Percentiles rank a stretch among this genome's conserved stretches.
These are phyloP conservation scores for Drosophila paracracens DNA, from an alignment of 2,888 invertebrate species.

Conservation along the genomic window DNA sequence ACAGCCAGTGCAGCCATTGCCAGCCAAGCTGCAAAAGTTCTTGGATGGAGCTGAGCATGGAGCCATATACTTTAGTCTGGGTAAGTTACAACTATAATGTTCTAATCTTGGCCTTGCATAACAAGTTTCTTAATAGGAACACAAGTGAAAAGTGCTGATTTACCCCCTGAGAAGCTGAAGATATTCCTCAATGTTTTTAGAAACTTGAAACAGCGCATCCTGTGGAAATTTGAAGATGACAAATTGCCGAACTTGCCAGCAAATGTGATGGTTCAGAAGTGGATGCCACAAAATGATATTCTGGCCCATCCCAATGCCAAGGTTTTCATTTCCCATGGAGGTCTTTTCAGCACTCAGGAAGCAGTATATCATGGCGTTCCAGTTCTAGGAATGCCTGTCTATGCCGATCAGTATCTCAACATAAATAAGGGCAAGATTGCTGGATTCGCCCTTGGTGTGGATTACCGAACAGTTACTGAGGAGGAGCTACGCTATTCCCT, in stretches of 20 bases:
- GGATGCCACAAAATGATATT: constrained; percentile 86
- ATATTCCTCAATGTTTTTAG: constrained; percentile 83
- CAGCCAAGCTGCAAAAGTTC: constrained; percentile 80
- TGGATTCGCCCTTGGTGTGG: constrained; percentile 76
- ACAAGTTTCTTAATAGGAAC: constrained; percentile 74
- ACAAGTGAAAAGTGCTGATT: constrained; percentile 82
- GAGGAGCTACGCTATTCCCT: constrained; percentile 67
- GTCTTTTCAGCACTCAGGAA: constrained; percentile 83
- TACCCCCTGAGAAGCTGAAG: constrained; percentile 81
- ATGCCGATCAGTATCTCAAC: constrained; percentile 83
- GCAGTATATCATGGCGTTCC: constrained; percentile 83
- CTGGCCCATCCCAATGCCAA: constrained; percentile 84
- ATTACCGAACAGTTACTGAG: constrained; percentile 71
- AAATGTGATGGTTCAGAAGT: constrained; percentile 85
- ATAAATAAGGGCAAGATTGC: constrained; percentile 67
- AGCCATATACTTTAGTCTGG: constrained; percentile 83
- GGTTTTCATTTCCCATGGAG: constrained; percentile 85
- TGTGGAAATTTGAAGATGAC: constrained; percentile 85
- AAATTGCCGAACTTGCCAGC: constrained; percentile 77
- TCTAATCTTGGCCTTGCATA: not conserved
- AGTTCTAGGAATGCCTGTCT: constrained; percentile 84
- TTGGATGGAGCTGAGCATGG: constrained; percentile 79
- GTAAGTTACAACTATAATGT: constrained; percentile 38
- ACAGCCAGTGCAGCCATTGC: constrained; percentile 70
- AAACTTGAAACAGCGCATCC: constrained; percentile 83